These are phyloP conservation scores for Pecten maximus DNA, from an alignment of 2,888 invertebrate genomes.

Conservation along the genomic window DNA sequence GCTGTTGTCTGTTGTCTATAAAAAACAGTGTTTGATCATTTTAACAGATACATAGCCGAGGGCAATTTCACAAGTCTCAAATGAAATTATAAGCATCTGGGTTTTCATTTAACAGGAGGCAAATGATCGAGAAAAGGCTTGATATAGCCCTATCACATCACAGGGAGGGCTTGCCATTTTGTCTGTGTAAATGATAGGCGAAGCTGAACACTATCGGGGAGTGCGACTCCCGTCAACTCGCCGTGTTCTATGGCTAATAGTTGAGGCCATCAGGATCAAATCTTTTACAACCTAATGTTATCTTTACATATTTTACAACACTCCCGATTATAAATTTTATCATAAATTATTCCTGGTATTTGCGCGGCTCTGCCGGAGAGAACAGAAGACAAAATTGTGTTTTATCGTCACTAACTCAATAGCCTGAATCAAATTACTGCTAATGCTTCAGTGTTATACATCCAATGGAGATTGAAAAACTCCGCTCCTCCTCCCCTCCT, in stretches of 20 bases:
- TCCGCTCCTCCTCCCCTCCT: neutral
- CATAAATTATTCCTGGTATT: conserved; percentile 27
- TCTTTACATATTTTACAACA: conserved; percentile 33
- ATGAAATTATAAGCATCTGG: conserved; percentile 56
- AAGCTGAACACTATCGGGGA: neutral
- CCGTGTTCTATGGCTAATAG: neutral
- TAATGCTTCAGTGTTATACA: neutral
- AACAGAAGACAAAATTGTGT: neutral
- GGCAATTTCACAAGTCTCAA: conserved; percentile 57
- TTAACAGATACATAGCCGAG: conserved; percentile 49
- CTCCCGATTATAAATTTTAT: conserved; percentile 32
- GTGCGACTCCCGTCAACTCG: conserved; percentile 4
- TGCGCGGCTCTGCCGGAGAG: neutral
- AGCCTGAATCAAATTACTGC: conserved; percentile 1
- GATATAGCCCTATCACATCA: conserved; percentile 31
- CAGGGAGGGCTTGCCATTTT: conserved; percentile 23
- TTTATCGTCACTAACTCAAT: conserved; percentile 25
- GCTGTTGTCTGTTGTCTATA: conserved; percentile 46
- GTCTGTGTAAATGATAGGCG: conserved; percentile 21
- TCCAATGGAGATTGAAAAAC: neutral
- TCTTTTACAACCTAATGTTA: neutral
- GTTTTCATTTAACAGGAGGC: conserved; percentile 48
- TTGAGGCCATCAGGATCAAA: neutral
- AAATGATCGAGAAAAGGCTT: conserved; percentile 41
- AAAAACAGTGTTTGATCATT: conserved; percentile 52